Percentiles rank a stretch among this genome's conserved stretches.
Evolutionary conservation across 2,888 invertebrate species (phyloP).

Genomic region (Tethea ocularis): DNA sequence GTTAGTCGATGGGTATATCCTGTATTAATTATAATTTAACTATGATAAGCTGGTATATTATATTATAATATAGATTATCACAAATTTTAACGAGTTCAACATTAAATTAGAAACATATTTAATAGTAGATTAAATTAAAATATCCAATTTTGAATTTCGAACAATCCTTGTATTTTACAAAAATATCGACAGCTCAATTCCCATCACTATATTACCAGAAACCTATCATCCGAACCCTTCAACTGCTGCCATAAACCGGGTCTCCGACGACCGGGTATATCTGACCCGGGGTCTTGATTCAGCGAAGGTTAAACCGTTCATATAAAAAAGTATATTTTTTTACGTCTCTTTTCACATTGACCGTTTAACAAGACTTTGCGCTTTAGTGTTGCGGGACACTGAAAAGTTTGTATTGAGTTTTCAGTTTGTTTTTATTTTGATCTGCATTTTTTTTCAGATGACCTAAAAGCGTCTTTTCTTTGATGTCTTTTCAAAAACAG

Average conservation of each 20-base stretch:
- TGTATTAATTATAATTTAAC: not conserved
- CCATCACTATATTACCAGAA: conserved; percentile 27
- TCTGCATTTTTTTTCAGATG: too few relatives aligned
- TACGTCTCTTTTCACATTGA: conserved; percentile 18
- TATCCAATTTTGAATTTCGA: conserved; percentile 22
- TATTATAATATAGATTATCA: not conserved
- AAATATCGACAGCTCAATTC: conserved; percentile 26
- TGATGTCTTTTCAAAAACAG: too few relatives aligned
- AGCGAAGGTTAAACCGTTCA: conserved; percentile 62
- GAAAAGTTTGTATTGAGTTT: not conserved
- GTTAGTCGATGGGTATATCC: not conserved
- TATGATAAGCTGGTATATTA: not conserved
- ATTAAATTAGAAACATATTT: too few relatives aligned
- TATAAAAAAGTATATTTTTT: conserved; percentile 60
- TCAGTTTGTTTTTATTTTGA: not conserved
- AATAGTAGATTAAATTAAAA: too few relatives aligned
- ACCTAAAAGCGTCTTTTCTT: too few relatives aligned
- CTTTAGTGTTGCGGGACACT: not conserved
- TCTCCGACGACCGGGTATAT: conserved; percentile 34
- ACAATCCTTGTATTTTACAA: conserved; percentile 15
- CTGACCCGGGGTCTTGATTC: conserved; percentile 53
- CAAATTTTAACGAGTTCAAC: too few relatives aligned
- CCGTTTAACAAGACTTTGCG: not conserved
- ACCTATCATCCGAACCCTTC: conserved; percentile 61
- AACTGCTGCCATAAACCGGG: conserved; percentile 53